These are phyloP conservation scores for Erinaceus europaeus DNA, from an alignment of 2,113 vertebrate species.

Conservation along the genomic window DNA sequence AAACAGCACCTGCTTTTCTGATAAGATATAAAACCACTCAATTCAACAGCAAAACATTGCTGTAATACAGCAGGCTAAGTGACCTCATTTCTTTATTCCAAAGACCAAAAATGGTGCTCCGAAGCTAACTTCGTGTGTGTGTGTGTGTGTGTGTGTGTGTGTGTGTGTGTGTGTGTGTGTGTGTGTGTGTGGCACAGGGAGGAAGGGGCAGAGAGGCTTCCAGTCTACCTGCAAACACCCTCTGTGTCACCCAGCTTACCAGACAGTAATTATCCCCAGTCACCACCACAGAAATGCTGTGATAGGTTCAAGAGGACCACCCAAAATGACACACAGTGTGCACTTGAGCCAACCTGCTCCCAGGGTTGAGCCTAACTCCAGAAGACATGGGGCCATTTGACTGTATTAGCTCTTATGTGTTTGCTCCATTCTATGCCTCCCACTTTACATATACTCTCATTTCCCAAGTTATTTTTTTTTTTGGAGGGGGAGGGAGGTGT, in stretches of 20 bases:
- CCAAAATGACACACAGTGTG: neutral
- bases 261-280: no score
- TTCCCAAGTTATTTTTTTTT: no score
- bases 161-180: no score
- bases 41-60: neutral
- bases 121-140: neutral
- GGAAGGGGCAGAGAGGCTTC: no score
- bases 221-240: no score
- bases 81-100: neutral
- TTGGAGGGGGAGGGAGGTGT: no score
- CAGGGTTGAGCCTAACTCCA: no score
- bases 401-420: neutral
- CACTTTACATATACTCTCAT: neutral
- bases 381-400: no score
- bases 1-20: neutral
- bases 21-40: neutral
- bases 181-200: no score
- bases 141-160: no score
- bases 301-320: neutral
- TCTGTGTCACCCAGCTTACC: neutral
- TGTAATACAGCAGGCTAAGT: neutral
- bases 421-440: neutral
- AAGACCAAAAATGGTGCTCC: neutral
- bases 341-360: fast-evolving
- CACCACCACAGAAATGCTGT: neutral